phyloP scores from a whole-genome alignment of 2,797 vertebrate species.

The Sebastes dallii region DNA sequence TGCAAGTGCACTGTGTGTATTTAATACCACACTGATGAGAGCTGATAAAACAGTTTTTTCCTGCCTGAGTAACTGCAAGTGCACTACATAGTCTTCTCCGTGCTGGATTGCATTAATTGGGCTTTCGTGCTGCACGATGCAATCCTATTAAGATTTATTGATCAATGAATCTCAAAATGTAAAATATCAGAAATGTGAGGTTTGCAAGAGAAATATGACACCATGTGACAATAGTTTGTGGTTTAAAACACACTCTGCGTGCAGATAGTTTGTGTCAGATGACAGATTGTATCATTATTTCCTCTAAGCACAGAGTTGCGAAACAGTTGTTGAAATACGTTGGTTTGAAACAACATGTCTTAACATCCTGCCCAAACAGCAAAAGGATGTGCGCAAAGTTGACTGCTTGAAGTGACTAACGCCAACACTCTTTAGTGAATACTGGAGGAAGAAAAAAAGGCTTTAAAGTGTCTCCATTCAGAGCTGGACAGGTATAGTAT shows the following conservation, averaged over 20 bases:
- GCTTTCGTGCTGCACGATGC: neutral
- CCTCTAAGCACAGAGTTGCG: constrained; percentile 42
- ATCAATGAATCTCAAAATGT: neutral
- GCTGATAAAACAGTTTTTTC: neutral
- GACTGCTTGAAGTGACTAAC: neutral
- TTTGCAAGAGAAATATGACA: neutral
- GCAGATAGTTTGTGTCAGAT: neutral
- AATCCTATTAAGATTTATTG: neutral
- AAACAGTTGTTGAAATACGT: constrained; percentile 39
- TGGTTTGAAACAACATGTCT: constrained; percentile 17
- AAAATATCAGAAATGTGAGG: neutral
- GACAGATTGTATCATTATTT: constrained; percentile 32
- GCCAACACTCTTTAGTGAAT: neutral
- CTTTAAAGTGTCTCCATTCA: neutral
- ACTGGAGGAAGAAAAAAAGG: constrained; percentile 13
- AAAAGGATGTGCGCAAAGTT: neutral
- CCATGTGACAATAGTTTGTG: neutral
- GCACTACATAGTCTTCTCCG: neutral
- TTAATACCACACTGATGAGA: neutral
- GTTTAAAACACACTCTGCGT: neutral
- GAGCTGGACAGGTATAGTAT: constrained; percentile 37
- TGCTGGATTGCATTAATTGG: neutral
- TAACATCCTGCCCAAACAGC: constrained; percentile 64
- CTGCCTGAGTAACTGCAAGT: neutral
- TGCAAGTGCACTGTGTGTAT: neutral